phyloP scores from a whole-genome alignment of 2,113 vertebrate species.

The Anas platyrhynchos region DNA sequence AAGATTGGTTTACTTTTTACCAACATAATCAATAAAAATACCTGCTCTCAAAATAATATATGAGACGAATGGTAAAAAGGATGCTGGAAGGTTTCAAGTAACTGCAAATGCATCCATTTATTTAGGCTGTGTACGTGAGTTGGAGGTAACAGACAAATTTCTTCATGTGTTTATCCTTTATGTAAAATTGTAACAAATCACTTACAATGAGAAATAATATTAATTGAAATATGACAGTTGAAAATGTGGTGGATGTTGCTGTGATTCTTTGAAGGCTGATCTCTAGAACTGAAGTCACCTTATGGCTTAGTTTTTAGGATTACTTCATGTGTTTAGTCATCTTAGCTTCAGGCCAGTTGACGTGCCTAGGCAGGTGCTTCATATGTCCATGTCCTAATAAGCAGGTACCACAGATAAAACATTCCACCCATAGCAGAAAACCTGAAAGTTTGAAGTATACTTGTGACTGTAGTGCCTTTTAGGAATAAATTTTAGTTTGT shows the following conservation, averaged over 20 bases:
- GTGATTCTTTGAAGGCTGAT: neutral
- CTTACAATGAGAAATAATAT: neutral
- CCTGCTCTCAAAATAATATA: neutral
- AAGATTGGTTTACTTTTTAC: neutral
- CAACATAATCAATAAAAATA: neutral
- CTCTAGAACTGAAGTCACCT: neutral
- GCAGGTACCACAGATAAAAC: accelerated
- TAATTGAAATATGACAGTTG: neutral
- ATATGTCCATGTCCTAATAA: neutral
- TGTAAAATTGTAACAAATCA: neutral
- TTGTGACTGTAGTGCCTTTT: neutral
- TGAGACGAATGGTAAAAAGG: neutral
- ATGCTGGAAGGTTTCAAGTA: neutral
- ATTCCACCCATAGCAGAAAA: neutral
- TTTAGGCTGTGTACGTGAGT: neutral
- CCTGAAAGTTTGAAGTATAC: too few species aligned
- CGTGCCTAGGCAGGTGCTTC: neutral
- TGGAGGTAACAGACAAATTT: neutral
- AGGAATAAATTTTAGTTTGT: neutral
- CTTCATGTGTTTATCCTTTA: neutral
- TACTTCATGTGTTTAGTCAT: neutral
- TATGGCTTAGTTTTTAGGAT: neutral
- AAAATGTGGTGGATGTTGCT: neutral
- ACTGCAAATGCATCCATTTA: neutral
- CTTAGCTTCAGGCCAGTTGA: neutral